Percentiles rank a stretch among this genome's conserved stretches.
Conservation (phyloP, 1,140 invertebrate genomes). For the Phenacoccus solenopsis region DNA sequence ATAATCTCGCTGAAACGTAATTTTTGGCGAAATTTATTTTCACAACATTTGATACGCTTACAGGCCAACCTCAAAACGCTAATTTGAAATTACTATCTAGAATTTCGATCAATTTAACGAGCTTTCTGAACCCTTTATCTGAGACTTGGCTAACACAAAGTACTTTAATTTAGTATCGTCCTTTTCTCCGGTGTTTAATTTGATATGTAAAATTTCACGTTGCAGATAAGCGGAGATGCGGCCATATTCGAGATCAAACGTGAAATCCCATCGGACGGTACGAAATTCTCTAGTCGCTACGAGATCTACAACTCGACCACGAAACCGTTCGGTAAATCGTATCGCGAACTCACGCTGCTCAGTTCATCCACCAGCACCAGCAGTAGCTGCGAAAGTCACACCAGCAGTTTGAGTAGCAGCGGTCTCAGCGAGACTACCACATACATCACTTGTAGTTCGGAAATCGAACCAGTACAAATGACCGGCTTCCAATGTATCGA, state of each 20-base stretch:
- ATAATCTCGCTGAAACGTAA: too few relatives aligned
- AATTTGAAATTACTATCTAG: too few relatives aligned
- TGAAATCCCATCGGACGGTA: neutral
- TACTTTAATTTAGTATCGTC: too few relatives aligned
- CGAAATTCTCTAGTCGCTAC: slow-evolving; percentile 22
- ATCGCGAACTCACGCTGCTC: slow-evolving; percentile 19
- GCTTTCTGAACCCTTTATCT: too few relatives aligned
- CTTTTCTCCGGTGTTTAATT: too few relatives aligned
- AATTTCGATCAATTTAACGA: too few relatives aligned
- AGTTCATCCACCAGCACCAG: neutral
- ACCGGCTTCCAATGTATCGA: slow-evolving; percentile 22
- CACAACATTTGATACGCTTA: too few relatives aligned
- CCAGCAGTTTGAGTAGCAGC: slow-evolving; percentile 15
- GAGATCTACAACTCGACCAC: slow-evolving; percentile 24
- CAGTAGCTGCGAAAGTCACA: neutral
- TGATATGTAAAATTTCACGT: too few relatives aligned
- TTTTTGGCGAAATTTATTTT: too few relatives aligned
- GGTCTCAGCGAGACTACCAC: slow-evolving; percentile 17
- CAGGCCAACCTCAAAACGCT: too few relatives aligned
- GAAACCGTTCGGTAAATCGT: slow-evolving; percentile 23
- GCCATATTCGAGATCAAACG: slow-evolving; percentile 9
- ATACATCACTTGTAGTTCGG: slow-evolving; percentile 20
- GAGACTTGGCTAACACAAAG: too few relatives aligned
- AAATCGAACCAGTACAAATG: slow-evolving; percentile 20
- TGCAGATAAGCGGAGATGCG: neutral